A percentile compares a stretch with the other conserved stretches of the same genome.
phyloP scores from a whole-genome alignment of 2,113 vertebrate genomes.

The Brachionichthys hirsutus region DNA sequence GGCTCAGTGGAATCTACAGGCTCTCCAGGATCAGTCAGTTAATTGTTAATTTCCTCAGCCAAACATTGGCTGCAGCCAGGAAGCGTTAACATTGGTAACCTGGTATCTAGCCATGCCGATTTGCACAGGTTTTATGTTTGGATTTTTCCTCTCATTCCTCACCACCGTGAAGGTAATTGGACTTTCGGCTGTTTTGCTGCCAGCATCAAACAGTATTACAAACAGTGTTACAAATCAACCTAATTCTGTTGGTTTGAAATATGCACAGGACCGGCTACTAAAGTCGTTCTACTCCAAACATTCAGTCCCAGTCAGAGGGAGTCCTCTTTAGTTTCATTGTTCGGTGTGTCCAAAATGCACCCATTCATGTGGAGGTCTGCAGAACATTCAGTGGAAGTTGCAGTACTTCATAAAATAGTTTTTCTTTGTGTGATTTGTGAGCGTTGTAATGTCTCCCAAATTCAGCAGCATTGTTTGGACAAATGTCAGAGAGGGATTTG shows the following conservation, averaged over 20 bases:
- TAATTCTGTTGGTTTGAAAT: background rate
- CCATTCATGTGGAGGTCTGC: background rate
- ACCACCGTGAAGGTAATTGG: no score
- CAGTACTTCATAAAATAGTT: background rate
- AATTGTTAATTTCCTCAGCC: background rate
- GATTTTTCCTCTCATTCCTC: no score
- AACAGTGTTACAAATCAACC: no score
- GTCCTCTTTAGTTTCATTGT: background rate
- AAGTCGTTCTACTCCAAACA: background rate
- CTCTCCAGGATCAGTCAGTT: background rate
- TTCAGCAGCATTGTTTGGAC: background rate
- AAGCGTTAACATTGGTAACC: background rate
- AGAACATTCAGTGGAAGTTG: background rate
- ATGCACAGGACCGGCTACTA: background rate
- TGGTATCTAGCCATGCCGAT: no score
- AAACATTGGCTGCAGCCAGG: background rate
- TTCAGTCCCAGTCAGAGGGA: background rate
- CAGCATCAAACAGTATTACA: no score
- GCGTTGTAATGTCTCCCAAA: no score
- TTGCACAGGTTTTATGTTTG: no score
- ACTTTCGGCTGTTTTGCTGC: no score
- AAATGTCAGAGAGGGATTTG: background rate
- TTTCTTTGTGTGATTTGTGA: background rate
- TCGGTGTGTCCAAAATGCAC: background rate
- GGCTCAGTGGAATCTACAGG: background rate